These are phyloP conservation scores for Camelus dromedarius DNA, from an alignment of 2,113 vertebrate species.

Conservation along the genomic window DNA sequence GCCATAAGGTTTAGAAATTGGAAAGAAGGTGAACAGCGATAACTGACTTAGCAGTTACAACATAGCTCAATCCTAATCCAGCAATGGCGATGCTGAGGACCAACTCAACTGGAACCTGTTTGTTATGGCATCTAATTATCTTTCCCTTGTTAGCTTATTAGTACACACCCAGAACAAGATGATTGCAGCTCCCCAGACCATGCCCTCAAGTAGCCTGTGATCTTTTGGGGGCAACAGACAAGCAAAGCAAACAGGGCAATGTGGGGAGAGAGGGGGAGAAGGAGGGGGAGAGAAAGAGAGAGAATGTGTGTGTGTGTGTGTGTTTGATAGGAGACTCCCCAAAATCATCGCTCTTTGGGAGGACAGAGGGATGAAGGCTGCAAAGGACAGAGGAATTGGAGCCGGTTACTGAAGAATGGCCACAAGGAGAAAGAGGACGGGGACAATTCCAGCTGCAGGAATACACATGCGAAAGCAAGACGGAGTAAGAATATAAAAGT, in stretches of 20 bases:
- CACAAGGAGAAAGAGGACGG: not conserved
- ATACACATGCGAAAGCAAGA: fast-evolving
- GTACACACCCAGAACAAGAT: too few relatives aligned
- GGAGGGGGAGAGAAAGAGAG: too few relatives aligned
- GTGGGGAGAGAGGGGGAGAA: too few relatives aligned
- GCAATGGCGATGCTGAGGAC: not conserved
- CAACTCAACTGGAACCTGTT: fast-evolving
- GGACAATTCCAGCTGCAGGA: not conserved
- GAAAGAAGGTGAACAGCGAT: not conserved
- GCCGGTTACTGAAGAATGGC: not conserved
- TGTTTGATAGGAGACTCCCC: not conserved
- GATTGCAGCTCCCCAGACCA: not conserved
- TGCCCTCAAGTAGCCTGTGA: fast-evolving
- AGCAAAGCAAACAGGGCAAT: not conserved
- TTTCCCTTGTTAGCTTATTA: not conserved
- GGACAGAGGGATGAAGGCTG: fast-evolving
- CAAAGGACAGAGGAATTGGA: not conserved
- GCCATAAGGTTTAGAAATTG: too few relatives aligned
- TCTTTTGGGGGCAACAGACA: not conserved
- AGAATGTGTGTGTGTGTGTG: too few relatives aligned
- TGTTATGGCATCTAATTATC: not conserved
- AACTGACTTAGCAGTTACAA: fast-evolving
- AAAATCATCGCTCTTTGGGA: not conserved
- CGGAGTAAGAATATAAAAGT: fast-evolving
- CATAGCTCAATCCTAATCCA: not conserved